Percentiles rank a stretch among this genome's conserved stretches.
Evolutionary conservation across 2,797 vertebrate species (phyloP).

Genomic region (Enteromius radiatus): DNA sequence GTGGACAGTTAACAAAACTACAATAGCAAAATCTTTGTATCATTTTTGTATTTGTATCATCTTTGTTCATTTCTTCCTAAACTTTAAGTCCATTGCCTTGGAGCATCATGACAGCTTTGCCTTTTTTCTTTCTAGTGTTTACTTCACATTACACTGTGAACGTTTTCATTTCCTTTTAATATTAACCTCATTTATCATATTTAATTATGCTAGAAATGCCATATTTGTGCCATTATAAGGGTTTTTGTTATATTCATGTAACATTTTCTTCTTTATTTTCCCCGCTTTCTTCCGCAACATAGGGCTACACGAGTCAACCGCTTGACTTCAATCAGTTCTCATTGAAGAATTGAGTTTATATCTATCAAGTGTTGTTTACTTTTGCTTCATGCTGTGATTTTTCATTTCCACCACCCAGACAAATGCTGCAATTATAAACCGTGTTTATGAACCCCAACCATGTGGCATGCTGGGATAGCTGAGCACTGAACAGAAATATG

Average conservation of each 20-base stretch:
- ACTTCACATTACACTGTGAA: slow-evolving; percentile 28
- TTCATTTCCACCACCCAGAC: slow-evolving; percentile 53
- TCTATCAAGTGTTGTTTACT: slow-evolving; percentile 44
- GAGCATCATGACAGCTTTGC: slow-evolving; percentile 38
- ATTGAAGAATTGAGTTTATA: slow-evolving; percentile 21
- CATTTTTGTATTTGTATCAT: no score
- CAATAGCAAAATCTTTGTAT: slow-evolving; percentile 67
- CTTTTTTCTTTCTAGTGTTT: slow-evolving; percentile 24
- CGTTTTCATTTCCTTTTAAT: slow-evolving; percentile 18
- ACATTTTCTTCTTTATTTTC: slow-evolving; percentile 41
- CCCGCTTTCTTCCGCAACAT: slow-evolving; percentile 13
- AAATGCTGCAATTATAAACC: slow-evolving; percentile 58
- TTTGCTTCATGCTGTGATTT: slow-evolving; percentile 50
- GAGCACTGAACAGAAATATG: slow-evolving; percentile 46
- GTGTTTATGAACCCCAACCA: slow-evolving; percentile 48
- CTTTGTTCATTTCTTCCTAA: slow-evolving; percentile 31
- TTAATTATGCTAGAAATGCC: slow-evolving; percentile 39
- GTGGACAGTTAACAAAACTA: slow-evolving; percentile 77
- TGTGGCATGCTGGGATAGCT: slow-evolving; percentile 45
- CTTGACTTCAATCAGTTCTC: slow-evolving; percentile 28
- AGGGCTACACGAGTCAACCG: slow-evolving; percentile 42
- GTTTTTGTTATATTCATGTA: slow-evolving; percentile 20
- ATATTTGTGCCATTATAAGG: slow-evolving; percentile 30
- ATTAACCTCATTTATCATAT: slow-evolving; percentile 41
- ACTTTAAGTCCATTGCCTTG: slow-evolving; percentile 48